These are phyloP conservation scores for Hydriomena furcata DNA, from an alignment of 2,888 invertebrate genomes.

Conservation along the genomic window DNA sequence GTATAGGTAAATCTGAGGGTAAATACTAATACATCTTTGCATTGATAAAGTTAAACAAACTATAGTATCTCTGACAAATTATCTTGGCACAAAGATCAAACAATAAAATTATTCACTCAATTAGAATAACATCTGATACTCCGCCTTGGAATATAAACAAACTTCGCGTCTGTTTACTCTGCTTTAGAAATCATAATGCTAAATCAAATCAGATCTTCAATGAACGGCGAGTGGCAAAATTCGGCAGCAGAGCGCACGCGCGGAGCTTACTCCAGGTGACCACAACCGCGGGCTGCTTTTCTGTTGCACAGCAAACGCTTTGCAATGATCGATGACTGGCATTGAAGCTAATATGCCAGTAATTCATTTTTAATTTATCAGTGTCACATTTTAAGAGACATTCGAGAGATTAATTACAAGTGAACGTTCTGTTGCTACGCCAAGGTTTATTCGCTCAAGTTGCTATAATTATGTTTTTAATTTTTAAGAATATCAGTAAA, in stretches of 20 bases:
- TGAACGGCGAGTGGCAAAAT: constrained; percentile 46
- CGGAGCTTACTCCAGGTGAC: constrained; percentile 40
- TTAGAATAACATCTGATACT: constrained; percentile 29
- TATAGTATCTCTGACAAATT: constrained; percentile 18
- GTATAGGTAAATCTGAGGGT: constrained; percentile 13
- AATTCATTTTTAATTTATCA: constrained; percentile 17
- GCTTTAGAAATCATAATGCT: constrained; percentile 40
- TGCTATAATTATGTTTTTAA: no score
- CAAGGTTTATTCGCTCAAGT: constrained; percentile 9
- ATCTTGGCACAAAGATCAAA: constrained; percentile 20
- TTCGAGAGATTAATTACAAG: constrained; percentile 22
- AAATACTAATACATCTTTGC: neutral
- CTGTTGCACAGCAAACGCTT: constrained; percentile 10
- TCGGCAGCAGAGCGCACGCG: constrained; percentile 54
- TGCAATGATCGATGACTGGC: constrained; percentile 23
- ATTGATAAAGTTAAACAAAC: constrained; percentile 10
- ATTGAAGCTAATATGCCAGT: constrained; percentile 13
- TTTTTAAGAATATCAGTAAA: no score
- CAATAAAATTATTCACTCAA: constrained; percentile 33
- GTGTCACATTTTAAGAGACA: constrained; percentile 21
- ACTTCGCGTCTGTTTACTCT: constrained; percentile 16
- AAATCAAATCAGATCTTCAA: constrained; percentile 43
- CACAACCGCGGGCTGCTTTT: constrained; percentile 41
- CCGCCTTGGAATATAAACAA: constrained; percentile 12
- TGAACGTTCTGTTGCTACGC: neutral